phyloP scores from a whole-genome alignment of 1,140 invertebrate species.

The Drosophila chauvacae region DNA sequence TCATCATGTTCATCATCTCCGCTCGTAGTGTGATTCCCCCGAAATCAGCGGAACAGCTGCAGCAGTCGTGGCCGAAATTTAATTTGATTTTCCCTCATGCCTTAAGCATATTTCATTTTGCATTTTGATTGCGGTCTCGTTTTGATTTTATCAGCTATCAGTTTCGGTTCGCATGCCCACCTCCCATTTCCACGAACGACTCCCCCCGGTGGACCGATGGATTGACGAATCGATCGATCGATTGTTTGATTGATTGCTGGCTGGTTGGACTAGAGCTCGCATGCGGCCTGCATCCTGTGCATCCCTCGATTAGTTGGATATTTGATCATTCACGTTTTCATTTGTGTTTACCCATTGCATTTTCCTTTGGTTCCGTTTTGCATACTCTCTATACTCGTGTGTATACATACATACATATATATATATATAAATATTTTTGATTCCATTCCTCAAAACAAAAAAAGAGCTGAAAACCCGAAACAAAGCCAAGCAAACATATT shows the following conservation, averaged over 20 bases:
- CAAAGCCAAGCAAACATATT: slow-evolving; percentile 41
- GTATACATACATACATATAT: slow-evolving; percentile 52
- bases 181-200: background rate
- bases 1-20: slow-evolving; percentile 6
- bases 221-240: slow-evolving; percentile 25
- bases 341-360: slow-evolving; percentile 40
- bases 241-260: slow-evolving; percentile 44
- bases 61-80: background rate
- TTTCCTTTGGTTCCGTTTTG: slow-evolving; percentile 31
- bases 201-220: slow-evolving; percentile 6
- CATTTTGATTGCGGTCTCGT: slow-evolving; percentile 43
- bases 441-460: slow-evolving; percentile 3
- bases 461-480: slow-evolving; percentile 11
- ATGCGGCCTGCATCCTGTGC: slow-evolving; percentile 32
- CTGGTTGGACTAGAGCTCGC: slow-evolving; percentile 30
- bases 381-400: slow-evolving; percentile 18
- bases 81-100: slow-evolving; percentile 23
- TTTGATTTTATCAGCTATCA: slow-evolving; percentile 44
- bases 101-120: slow-evolving; percentile 47
- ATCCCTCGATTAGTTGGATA: slow-evolving; percentile 21
- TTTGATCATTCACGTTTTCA: slow-evolving; percentile 5
- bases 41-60: background rate
- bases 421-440: slow-evolving; percentile 55
- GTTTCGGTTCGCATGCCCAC: slow-evolving; percentile 45
- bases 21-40: slow-evolving; percentile 1